A percentile compares a stretch with the other conserved stretches of the same genome.
phyloP scores from a whole-genome alignment of 2,888 invertebrate species.

The Oasisia sp. region DNA sequence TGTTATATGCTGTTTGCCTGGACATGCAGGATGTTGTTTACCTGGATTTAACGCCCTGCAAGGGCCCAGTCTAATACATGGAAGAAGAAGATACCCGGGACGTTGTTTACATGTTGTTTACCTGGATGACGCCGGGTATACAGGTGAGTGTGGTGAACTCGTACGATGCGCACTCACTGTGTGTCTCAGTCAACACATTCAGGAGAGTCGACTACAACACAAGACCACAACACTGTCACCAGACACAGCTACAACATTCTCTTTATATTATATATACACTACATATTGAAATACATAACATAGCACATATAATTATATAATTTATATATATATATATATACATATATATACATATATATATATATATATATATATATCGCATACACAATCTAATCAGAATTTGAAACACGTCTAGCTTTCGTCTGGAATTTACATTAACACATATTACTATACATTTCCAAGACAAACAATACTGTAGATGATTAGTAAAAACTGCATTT shows the following conservation, averaged over 20 bases:
- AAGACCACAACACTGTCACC: neutral
- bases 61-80: no score
- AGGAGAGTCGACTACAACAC: conserved; percentile 86
- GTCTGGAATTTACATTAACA: neutral
- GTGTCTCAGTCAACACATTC: conserved; percentile 93
- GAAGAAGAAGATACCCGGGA: no score
- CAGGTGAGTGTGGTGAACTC: conserved; percentile 99
- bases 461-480: neutral
- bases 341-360: neutral
- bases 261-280: neutral
- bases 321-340: neutral
- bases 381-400: no score
- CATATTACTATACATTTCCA: neutral
- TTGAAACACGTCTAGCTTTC: no score
- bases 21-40: no score
- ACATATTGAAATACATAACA: neutral
- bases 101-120: conserved; percentile 39
- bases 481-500: neutral
- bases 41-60: no score
- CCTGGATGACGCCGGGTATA: conserved; percentile 97
- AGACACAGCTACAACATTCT: no score
- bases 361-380: neutral
- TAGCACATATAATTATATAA: neutral
- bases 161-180: conserved; percentile 96
- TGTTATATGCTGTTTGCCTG: no score